Conservation (phyloP, 2,113 vertebrate species). For the Thunnus thynnus region DNA sequence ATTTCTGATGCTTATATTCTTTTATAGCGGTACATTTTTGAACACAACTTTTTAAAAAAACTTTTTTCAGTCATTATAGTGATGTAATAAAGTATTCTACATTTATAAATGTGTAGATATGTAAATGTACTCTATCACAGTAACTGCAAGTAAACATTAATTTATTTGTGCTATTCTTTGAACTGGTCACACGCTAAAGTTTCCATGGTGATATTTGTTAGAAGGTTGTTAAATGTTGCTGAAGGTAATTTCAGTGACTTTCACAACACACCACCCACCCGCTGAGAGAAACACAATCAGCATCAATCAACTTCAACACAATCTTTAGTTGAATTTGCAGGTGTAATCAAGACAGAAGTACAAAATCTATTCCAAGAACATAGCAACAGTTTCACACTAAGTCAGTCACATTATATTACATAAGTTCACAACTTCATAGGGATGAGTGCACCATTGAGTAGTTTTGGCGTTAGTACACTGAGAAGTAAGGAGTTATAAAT, state of each 20-base stretch:
- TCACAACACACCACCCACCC: conserved; percentile 21
- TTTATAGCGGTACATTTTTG: neutral
- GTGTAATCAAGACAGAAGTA: neutral
- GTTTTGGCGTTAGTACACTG: neutral
- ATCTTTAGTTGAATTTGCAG: neutral
- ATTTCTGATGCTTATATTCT: neutral
- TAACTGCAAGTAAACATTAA: neutral
- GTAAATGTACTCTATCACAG: neutral
- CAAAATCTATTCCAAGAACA: neutral
- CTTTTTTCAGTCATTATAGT: too few species aligned
- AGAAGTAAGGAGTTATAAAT: neutral
- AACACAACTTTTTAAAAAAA: too few species aligned
- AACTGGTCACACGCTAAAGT: conserved; percentile 2
- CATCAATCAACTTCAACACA: neutral
- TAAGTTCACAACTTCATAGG: neutral
- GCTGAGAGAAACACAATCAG: neutral
- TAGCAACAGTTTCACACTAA: neutral
- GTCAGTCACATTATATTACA: neutral
- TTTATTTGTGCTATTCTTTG: conserved; percentile 6
- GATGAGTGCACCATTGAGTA: neutral
- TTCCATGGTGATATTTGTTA: conserved; percentile 41
- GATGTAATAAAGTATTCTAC: too few species aligned
- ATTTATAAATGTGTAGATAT: neutral
- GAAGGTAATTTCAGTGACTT: neutral
- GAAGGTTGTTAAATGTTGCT: neutral